Conservation (phyloP, 2,797 vertebrate species). For the Merluccius polli region DNA sequence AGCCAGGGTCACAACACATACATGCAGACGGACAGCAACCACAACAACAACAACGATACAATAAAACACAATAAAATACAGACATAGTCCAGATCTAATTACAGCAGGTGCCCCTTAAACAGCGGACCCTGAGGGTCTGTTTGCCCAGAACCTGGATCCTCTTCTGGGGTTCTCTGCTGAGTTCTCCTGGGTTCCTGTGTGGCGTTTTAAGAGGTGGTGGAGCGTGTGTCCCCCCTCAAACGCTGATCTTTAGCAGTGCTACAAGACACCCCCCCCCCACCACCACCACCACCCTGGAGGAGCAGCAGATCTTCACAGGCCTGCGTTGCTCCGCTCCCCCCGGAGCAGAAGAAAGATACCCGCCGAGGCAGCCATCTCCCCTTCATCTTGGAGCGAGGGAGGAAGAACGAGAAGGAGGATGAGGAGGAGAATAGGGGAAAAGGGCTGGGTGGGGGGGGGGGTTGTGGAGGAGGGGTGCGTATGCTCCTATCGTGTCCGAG, state of each 20-base stretch:
- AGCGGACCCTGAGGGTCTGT: slow-evolving; percentile 25
- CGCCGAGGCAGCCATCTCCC: slow-evolving; percentile 67
- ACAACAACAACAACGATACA: neutral
- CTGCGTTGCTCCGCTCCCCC: slow-evolving; percentile 66
- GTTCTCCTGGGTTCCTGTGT: slow-evolving; percentile 1
- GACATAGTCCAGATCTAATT: too few species aligned
- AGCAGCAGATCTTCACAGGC: slow-evolving; percentile 73
- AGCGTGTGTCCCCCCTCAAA: slow-evolving; percentile 57
- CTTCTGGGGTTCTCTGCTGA: neutral
- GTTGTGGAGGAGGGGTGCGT: slow-evolving; percentile 20
- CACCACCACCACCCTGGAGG: slow-evolving; percentile 55
- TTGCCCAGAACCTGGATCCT: slow-evolving; percentile 50
- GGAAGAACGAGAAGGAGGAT: slow-evolving; percentile 50
- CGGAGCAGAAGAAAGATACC: slow-evolving; percentile 73
- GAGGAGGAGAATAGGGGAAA: slow-evolving; percentile 50
- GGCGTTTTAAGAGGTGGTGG: slow-evolving; percentile 25
- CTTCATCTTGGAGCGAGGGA: slow-evolving; percentile 69
- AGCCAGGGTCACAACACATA: neutral
- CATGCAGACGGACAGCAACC: neutral
- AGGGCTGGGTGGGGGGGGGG: slow-evolving; percentile 28
- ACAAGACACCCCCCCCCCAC: slow-evolving; percentile 70
- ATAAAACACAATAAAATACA: too few species aligned
- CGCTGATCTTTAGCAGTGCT: slow-evolving; percentile 74
- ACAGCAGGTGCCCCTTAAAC: too few species aligned
- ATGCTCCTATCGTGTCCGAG: slow-evolving; percentile 65